Percentiles rank a stretch among this genome's conserved stretches.
Conservation (phyloP, 1,140 invertebrate genomes). For the Macrosteles quadrilineatus region DNA sequence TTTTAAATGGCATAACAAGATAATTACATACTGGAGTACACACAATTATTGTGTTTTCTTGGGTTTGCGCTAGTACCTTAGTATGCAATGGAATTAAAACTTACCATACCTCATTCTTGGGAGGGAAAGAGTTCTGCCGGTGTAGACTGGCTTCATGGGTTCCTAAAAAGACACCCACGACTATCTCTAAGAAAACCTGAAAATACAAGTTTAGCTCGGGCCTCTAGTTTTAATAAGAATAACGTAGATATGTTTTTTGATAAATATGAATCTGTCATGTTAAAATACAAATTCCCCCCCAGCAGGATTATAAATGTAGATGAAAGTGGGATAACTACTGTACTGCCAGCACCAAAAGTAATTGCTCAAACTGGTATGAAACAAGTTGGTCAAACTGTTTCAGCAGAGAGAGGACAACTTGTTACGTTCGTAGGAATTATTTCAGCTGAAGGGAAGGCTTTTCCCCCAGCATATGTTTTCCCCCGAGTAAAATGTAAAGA, state of each 20-base stretch:
- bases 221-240: constrained; percentile 28
- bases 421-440: constrained; percentile 41
- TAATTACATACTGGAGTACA: no score
- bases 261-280: no score
- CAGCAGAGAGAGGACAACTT: constrained; percentile 43
- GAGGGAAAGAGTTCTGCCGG: constrained; percentile 13
- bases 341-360: no score
- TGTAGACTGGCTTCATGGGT: constrained; percentile 15
- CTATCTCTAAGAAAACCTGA: constrained; percentile 17
- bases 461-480: constrained; percentile 47
- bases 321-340: constrained; percentile 22
- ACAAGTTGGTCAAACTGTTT: constrained; percentile 41
- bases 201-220: constrained; percentile 27
- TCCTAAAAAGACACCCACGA: constrained; percentile 13
- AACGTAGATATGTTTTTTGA: constrained; percentile 28
- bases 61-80: no score
- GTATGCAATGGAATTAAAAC: no score
- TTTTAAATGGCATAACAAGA: no score
- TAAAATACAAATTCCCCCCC: constrained; percentile 35
- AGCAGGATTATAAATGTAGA: constrained; percentile 46
- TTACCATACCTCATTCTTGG: no score
- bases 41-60: no score
- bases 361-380: constrained; percentile 43
- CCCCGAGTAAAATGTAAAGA: constrained; percentile 33
- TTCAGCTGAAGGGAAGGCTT: constrained; percentile 41